phyloP scores from a whole-genome alignment of 2,888 invertebrate genomes.

The Agrenia bidenticulata region DNA sequence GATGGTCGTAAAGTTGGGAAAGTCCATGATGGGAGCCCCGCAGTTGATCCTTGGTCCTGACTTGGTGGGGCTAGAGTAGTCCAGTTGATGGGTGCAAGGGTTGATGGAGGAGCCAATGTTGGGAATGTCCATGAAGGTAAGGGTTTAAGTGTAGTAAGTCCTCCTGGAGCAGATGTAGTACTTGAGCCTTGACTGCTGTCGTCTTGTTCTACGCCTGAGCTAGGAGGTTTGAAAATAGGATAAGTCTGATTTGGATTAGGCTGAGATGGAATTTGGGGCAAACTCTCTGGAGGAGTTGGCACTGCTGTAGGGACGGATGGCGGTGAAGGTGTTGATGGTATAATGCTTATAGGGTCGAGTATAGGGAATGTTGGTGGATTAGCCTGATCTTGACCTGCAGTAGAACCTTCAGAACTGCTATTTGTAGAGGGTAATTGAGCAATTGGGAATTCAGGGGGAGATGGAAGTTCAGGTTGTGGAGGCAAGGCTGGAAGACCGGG shows the following conservation, averaged over 20 bases:
- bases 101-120: not conserved
- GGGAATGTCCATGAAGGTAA: slow-evolving; percentile 4
- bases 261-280: slow-evolving; percentile 3
- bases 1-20: slow-evolving; percentile 14
- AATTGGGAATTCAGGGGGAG: not conserved
- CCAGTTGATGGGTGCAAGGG: not conserved
- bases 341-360: slow-evolving; percentile 10
- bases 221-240: slow-evolving; percentile 17
- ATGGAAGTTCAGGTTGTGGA: slow-evolving; percentile 17
- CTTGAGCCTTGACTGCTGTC: slow-evolving; percentile 3
- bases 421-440: not conserved
- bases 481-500: slow-evolving; percentile 18
- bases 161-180: not conserved
- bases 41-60: not conserved
- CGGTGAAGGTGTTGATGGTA: not conserved
- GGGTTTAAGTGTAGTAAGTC: too few relatives aligned
- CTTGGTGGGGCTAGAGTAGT: slow-evolving; percentile 10
- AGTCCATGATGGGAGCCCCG: not conserved
- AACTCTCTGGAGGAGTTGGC: not conserved
- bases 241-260: slow-evolving; percentile 14
- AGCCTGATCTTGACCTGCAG: slow-evolving; percentile 22
- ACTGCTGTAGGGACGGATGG: not conserved
- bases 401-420: not conserved
- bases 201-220: slow-evolving; percentile 3
- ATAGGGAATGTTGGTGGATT: slow-evolving; percentile 24